Percentiles rank a stretch among this genome's conserved stretches.
These are phyloP conservation scores for Rutilus rutilus DNA, from an alignment of 2,113 vertebrate genomes.

Conservation along the genomic window DNA sequence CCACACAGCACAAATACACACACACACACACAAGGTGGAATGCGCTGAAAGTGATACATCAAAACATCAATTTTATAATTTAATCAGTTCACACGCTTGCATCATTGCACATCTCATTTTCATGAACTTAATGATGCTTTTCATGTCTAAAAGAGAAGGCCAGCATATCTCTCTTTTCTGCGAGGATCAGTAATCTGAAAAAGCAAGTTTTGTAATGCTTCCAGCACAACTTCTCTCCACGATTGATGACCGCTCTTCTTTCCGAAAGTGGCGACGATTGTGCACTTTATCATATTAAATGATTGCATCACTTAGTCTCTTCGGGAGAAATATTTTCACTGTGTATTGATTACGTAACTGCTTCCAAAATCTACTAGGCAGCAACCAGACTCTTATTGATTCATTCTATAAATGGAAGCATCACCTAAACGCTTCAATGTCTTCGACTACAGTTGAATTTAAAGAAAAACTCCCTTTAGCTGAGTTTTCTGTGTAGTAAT, in stretches of 20 bases:
- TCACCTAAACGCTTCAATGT: not conserved
- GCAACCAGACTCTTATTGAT: slow-evolving; percentile 46
- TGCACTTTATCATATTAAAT: slow-evolving; percentile 30
- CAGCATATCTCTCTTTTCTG: not conserved
- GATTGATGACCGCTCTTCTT: not conserved
- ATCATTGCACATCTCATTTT: slow-evolving; percentile 17
- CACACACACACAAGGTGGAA: not conserved
- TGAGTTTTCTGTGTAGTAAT: not conserved
- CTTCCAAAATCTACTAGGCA: slow-evolving; percentile 20
- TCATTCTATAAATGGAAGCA: slow-evolving; percentile 42
- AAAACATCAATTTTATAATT: not conserved
- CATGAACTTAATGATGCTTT: slow-evolving; percentile 2
- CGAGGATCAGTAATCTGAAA: not conserved
- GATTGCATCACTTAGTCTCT: slow-evolving; percentile 18
- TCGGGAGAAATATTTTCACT: slow-evolving; percentile 13
- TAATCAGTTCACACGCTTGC: slow-evolving; percentile 11
- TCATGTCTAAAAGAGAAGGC: not conserved
- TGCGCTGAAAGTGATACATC: not conserved
- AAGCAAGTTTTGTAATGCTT: not conserved
- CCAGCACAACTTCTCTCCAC: not conserved
- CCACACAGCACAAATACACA: not conserved
- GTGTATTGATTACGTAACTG: slow-evolving; percentile 27
- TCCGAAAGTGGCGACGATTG: not conserved
- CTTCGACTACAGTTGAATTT: not conserved
- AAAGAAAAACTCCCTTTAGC: slow-evolving; percentile 8